phyloP scores from a whole-genome alignment of 2,113 vertebrate species.

The Callipepla squamata region DNA sequence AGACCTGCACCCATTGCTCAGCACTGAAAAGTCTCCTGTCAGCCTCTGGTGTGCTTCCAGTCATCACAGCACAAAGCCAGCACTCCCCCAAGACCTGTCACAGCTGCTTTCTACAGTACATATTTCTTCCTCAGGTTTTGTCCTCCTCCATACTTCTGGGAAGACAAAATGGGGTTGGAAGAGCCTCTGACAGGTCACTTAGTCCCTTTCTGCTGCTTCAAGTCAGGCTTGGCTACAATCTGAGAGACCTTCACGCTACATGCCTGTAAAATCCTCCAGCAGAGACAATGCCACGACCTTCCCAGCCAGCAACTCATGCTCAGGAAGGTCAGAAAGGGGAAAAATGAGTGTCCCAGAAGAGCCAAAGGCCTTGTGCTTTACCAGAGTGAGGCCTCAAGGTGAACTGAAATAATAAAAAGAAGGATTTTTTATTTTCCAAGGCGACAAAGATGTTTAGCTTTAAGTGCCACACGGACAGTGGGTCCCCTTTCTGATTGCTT shows the following conservation, averaged over 20 bases:
- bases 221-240: background rate
- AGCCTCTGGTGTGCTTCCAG: background rate
- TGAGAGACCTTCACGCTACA: background rate
- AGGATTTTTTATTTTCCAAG: background rate
- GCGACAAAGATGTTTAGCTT: background rate
- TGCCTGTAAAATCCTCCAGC: background rate
- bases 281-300: background rate
- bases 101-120: background rate
- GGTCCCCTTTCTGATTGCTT: accelerated
- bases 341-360: background rate
- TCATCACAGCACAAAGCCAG: background rate
- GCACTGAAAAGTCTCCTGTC: background rate
- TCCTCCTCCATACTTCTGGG: background rate
- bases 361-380: background rate
- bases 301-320: background rate
- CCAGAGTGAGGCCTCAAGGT: accelerated
- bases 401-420: background rate
- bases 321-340: background rate
- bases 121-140: constrained; percentile 16
- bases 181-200: constrained; percentile 1
- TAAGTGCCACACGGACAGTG: background rate
- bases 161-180: constrained; percentile 3
- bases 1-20: background rate
- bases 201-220: background rate
- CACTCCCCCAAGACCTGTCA: background rate